Conservation (phyloP, 2,888 invertebrate genomes). For the Pyrocoelia pectoralis region DNA sequence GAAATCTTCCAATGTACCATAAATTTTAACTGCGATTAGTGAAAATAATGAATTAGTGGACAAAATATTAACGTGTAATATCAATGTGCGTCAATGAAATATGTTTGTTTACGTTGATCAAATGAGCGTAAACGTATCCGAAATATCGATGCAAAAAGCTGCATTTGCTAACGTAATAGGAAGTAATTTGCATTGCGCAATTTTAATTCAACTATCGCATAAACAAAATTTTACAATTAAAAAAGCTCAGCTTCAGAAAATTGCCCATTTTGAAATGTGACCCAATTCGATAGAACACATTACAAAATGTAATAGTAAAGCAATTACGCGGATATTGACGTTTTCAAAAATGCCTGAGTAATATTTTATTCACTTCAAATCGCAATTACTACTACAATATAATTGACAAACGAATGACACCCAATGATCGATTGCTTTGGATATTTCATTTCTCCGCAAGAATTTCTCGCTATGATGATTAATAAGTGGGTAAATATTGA, state of each 20-base stretch:
- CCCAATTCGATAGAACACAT: neutral
- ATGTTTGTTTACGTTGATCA: neutral
- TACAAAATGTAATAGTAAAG: constrained; percentile 1
- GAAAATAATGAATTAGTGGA: no score
- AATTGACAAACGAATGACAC: neutral
- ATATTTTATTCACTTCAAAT: constrained; percentile 1
- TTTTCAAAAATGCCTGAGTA: neutral
- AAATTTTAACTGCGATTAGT: no score
- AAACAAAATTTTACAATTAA: neutral
- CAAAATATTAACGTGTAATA: no score
- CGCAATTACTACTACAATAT: neutral
- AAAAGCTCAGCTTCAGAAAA: neutral
- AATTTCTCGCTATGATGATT: no score
- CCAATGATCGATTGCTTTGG: neutral
- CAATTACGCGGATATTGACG: neutral
- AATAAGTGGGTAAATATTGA: no score
- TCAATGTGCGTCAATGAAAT: neutral
- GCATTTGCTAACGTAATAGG: neutral
- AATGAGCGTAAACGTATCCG: neutral
- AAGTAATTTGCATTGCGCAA: neutral
- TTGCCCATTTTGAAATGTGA: neutral
- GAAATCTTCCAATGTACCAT: no score
- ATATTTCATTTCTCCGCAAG: neutral
- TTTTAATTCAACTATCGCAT: neutral
- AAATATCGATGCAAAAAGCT: neutral